Base-by-base conservation (phyloP, 2,888 invertebrate species). In the Nemotelus nigrinus region DNA sequence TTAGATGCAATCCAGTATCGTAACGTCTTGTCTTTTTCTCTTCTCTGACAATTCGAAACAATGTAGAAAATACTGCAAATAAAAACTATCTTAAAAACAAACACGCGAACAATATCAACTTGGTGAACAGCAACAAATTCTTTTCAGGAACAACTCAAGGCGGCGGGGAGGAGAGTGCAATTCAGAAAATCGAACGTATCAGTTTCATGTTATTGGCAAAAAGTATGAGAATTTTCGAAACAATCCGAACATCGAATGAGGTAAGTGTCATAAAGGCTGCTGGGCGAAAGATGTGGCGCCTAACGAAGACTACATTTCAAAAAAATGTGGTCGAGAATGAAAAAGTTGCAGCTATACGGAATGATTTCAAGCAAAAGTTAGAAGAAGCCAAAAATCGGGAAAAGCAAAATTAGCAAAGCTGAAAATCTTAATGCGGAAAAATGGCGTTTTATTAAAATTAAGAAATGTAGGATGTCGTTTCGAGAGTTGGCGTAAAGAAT, bases 181-280 rank as follows among this genome's bases (percentile, higher is more conserved):
- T n/a, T 8, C 43, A 50, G 47, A 76, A 76, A 57, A 47, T 44
- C 6, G 57, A 76, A 45, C 53, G 55, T 25, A 10, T 45, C 43
- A n/a, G 60, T 63, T 77, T 57, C 64, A 74, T 58, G 44, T 5
- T 8, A 4, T n/a, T 67, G 44, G 77, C 74, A 48, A 65, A 72
- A 57, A 8, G 45, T 48, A 8, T 57, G 39, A 44, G 72, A 67
- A 25, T 44, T 39, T 25, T 53, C 6, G 43, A 76, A 5, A 50
- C 50, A 3, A 25, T 78, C n/a, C 39, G 43, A 8, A 47, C 44
- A 4, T 79, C 79, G 5, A 79, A 79, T 53, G 79, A 79, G 39
- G 10, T 70, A 10, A 76, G 71, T 48, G 64, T 77, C 2, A 8
- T 70, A 0, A 79, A 78, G 47, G 47, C 74, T 5, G 3, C 48